Evolutionary conservation across 1,140 invertebrate species (phyloP), one percentile per base, ranked within the genome.

Genomic region (Archivesica marissinica): DNA sequence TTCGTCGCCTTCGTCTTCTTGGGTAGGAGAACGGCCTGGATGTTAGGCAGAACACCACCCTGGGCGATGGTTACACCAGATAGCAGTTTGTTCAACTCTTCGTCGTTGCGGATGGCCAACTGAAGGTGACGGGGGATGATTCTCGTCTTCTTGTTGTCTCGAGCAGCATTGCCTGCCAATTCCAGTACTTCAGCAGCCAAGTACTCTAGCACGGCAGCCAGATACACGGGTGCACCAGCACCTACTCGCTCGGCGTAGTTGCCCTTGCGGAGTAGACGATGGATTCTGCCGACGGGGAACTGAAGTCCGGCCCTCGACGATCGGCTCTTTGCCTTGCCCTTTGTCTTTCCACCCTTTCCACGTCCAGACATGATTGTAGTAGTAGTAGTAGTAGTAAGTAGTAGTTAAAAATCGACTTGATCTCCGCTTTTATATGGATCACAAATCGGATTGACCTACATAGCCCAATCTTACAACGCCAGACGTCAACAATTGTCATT

Each of bases 91-190:
- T 94, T 94, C 75, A 94, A 88, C 80, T 94, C 93, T 84, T 94
- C 93, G 88, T 94, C 93, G 76, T 94, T 94, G 30, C 93, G 80
- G 75, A 94, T 92, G 41, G 93, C 93, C 61, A 93, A 76, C 87
- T 93, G 92, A 30, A 93, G 85, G 86, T 93, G 93, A 25, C 93
- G 86, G 4, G 92, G 92, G 59, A 92, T 91, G 41, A 93, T 92
- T 85, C 91, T 91, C 1, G 84, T 70, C 56, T 92, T 95, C 85
- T 95, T 95, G 91, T 95, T 95, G 91, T 96, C 95, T 54, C 95
- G 90, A 0, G 97, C 97, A 23, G 96, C 96, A 89, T 97, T 97
- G 3, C 96, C 96, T 35, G 97, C 96, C 93, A 95, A 93, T 86
- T 95, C 95, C 15, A 95, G 86, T 80, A 87, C 94, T 89, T 95